Evolutionary conservation across 1,140 invertebrate genomes (phyloP).

Genomic region (Holcopasites calliopsidis): DNA sequence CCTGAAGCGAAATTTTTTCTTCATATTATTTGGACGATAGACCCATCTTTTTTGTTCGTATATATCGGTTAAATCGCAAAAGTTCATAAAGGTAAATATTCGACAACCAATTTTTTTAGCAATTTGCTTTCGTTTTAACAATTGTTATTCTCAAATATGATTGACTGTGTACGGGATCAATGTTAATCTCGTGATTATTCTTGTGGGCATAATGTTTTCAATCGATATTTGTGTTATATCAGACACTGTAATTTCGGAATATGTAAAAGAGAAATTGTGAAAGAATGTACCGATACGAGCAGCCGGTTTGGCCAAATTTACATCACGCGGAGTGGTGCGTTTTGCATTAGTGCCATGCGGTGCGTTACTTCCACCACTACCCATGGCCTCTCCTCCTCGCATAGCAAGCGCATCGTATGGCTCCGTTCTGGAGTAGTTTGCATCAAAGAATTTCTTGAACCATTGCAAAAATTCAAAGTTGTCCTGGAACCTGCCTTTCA

Average conservation of each 20-base stretch:
- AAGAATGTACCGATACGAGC: constrained; percentile 76
- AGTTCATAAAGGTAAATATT: background rate
- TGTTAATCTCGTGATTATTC: constrained; percentile 38
- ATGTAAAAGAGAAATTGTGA: constrained; percentile 46
- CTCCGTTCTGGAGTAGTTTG: constrained; percentile 95
- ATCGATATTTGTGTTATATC: constrained; percentile 15
- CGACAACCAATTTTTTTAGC: background rate
- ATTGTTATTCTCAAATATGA: background rate
- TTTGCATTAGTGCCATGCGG: constrained; percentile 79
- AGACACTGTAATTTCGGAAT: constrained; percentile 22
- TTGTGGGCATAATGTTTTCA: no score
- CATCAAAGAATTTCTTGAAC: constrained; percentile 99
- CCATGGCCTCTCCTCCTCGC: constrained; percentile 91
- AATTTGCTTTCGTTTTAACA: background rate
- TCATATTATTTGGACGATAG: constrained; percentile 49
- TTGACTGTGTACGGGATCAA: constrained; percentile 18
- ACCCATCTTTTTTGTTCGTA: background rate
- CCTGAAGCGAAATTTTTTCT: constrained; percentile 73
- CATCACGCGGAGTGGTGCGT: constrained; percentile 71
- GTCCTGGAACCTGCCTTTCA: constrained; percentile 97
- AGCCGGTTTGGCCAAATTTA: constrained; percentile 69
- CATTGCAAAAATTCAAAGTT: constrained; percentile 99
- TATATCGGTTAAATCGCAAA: background rate
- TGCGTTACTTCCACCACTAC: constrained; percentile 82
- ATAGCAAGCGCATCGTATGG: constrained; percentile 92